phyloP scores from a whole-genome alignment of 2,797 vertebrate genomes.

The Podarcis siculus region DNA sequence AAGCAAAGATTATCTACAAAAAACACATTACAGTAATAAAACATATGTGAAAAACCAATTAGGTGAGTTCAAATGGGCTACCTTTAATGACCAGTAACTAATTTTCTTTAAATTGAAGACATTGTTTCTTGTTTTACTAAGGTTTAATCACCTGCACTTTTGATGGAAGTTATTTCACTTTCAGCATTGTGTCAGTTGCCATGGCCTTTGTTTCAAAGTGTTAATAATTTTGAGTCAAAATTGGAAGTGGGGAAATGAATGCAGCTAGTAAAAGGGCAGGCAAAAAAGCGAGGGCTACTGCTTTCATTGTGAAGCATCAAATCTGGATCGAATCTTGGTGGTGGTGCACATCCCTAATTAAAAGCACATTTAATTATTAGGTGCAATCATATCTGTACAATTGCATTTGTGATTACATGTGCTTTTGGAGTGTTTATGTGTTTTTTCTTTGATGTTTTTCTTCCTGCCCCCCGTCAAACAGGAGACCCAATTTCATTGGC shows the following conservation, averaged over 20 bases:
- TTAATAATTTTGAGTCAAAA: background rate
- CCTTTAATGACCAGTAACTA: slow-evolving; percentile 16
- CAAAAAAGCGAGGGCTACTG: too few species aligned
- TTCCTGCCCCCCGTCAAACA: too few species aligned
- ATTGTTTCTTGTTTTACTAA: background rate
- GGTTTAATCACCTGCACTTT: background rate
- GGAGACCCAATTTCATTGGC: too few species aligned
- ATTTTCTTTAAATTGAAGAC: background rate
- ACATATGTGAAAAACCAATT: slow-evolving; percentile 20
- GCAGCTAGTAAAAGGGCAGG: too few species aligned
- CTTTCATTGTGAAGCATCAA: too few species aligned
- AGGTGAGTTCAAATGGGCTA: background rate
- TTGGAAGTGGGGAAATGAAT: background rate
- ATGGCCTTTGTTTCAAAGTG: background rate
- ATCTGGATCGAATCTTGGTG: too few species aligned
- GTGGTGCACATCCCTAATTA: too few species aligned
- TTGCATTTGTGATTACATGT: too few species aligned
- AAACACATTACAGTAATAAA: slow-evolving; percentile 31
- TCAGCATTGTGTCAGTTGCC: background rate
- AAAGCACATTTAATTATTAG: too few species aligned
- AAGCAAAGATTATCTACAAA: slow-evolving; percentile 18
- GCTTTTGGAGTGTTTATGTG: too few species aligned
- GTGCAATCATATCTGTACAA: too few species aligned
- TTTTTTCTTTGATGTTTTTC: too few species aligned
- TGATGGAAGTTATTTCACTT: background rate